Evolutionary conservation across 2,888 invertebrate species (phyloP).

Genomic region (Heliothis peltigera): DNA sequence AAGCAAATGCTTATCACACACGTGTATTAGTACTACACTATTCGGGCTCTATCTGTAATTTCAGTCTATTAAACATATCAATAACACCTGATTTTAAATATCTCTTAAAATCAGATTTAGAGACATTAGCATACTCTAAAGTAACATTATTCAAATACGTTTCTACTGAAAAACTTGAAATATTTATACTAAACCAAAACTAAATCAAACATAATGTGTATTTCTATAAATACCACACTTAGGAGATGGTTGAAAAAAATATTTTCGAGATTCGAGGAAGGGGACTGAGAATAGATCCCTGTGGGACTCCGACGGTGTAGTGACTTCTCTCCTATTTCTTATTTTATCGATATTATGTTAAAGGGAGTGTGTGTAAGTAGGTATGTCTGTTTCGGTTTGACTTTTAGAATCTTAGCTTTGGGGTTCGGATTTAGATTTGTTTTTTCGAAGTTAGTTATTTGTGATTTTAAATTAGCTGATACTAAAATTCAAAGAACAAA

Average conservation of each 20-base stretch:
- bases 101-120: conserved; percentile 48
- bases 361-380: conserved; percentile 45
- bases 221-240: conserved; percentile 88
- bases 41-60: conserved; percentile 5
- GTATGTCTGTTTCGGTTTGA: conserved; percentile 12
- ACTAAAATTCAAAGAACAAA: too few relatives aligned
- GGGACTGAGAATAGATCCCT: conserved; percentile 88
- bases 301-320: conserved; percentile 82
- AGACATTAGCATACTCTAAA: conserved; percentile 49
- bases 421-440: conserved; percentile 6
- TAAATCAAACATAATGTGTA: conserved; percentile 78
- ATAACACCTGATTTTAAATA: conserved; percentile 26
- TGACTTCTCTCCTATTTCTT: conserved; percentile 76
- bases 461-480: too few relatives aligned
- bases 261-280: conserved; percentile 77
- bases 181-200: conserved; percentile 76
- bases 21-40: background rate
- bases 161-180: conserved; percentile 56
- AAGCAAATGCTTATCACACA: conserved; percentile 17
- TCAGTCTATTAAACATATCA: conserved; percentile 15
- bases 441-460: background rate
- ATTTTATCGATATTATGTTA: conserved; percentile 62
- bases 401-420: conserved; percentile 13
- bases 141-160: conserved; percentile 60
- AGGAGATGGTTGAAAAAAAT: conserved; percentile 76